phyloP scores from a whole-genome alignment of 2,113 vertebrate species.

The Nerophis ophidion region DNA sequence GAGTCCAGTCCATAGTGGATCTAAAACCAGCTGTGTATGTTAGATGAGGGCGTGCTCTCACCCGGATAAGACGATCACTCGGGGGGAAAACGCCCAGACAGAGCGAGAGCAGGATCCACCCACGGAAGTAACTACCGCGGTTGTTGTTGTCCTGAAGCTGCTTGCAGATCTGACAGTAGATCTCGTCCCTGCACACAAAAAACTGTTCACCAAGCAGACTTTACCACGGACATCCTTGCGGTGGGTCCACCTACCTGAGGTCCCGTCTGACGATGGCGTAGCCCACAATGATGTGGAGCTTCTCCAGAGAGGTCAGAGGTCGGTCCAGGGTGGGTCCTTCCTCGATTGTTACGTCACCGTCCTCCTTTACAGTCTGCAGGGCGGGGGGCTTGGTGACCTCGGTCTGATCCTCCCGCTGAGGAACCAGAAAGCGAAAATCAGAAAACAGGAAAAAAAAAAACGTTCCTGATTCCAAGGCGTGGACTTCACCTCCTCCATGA shows the following conservation, averaged over 20 bases:
- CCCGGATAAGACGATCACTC: constrained; percentile 82
- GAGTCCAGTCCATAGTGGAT: too few relatives aligned
- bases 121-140: constrained; percentile 79
- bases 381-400: constrained; percentile 45
- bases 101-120: constrained; percentile 93
- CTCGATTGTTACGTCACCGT: constrained; percentile 64
- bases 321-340: constrained; percentile 73
- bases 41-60: constrained; percentile 29
- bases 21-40: neutral
- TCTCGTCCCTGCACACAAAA: constrained; percentile 81
- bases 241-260: constrained; percentile 76
- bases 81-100: constrained; percentile 92
- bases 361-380: constrained; percentile 66
- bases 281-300: constrained; percentile 86
- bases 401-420: constrained; percentile 35
- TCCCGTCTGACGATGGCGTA: constrained; percentile 81
- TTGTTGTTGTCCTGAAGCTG: constrained; percentile 86
- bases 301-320: constrained; percentile 86
- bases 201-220: neutral
- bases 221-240: neutral
- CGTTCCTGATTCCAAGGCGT: neutral
- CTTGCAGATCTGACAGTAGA: constrained; percentile 99
- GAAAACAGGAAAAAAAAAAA: neutral
- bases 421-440: neutral
- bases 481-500: constrained; percentile 61